Percentiles rank a stretch among this genome's conserved stretches.
Evolutionary conservation across 2,113 vertebrate species (phyloP).

Genomic region (Oxyura jamaicensis): DNA sequence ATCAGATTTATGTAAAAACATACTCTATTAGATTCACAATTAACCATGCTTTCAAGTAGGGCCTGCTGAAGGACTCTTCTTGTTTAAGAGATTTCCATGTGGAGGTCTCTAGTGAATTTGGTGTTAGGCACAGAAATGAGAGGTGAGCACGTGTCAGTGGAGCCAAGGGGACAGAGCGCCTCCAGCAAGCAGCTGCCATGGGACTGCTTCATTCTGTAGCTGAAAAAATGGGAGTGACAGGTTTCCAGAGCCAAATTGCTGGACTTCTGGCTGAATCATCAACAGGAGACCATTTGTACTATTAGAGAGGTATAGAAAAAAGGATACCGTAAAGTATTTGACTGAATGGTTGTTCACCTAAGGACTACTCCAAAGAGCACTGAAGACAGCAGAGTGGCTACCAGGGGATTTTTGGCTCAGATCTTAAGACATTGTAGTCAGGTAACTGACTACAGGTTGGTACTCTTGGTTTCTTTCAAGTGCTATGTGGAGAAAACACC

Average conservation of each 20-base stretch:
- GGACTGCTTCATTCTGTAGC: neutral
- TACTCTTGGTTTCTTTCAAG: neutral
- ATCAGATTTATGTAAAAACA: neutral
- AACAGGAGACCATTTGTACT: neutral
- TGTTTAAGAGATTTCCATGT: neutral
- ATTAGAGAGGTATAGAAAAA: neutral
- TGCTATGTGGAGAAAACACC: neutral
- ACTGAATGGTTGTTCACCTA: neutral
- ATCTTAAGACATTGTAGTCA: neutral
- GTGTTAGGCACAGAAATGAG: neutral
- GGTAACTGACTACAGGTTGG: neutral
- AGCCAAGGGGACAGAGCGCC: rapidly evolving
- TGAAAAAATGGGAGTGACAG: neutral
- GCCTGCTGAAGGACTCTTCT: neutral
- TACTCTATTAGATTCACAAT: neutral
- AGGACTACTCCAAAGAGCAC: neutral
- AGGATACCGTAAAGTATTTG: neutral
- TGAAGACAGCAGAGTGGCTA: neutral
- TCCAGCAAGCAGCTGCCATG: neutral
- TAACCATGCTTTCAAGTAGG: neutral
- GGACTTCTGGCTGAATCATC: neutral
- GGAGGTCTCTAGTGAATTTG: neutral
- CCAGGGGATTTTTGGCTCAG: neutral
- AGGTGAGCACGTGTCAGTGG: rapidly evolving
- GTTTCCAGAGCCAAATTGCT: neutral